These are phyloP conservation scores for Aspidoscelis tigris DNA, from an alignment of 2,113 vertebrate genomes.

Conservation along the genomic window DNA sequence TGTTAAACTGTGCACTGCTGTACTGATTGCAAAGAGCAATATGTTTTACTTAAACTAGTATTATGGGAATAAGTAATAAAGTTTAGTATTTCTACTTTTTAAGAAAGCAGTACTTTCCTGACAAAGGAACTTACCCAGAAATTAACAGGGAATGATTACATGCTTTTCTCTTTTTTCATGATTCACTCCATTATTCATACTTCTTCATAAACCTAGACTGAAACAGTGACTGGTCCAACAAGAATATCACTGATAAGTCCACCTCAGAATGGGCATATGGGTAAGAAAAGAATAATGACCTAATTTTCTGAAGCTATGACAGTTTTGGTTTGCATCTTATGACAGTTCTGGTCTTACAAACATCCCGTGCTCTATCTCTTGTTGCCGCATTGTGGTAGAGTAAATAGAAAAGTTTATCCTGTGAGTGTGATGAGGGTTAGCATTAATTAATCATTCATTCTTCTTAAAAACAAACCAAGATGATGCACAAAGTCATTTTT, in stretches of 20 bases:
- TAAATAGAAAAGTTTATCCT: not conserved
- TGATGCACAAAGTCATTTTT: not conserved
- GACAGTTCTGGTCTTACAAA: not conserved
- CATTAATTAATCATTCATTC: not conserved
- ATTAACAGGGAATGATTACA: not conserved
- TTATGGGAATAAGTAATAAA: not conserved
- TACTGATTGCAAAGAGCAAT: too few relatives aligned
- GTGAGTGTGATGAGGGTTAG: not conserved
- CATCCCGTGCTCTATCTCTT: too few relatives aligned
- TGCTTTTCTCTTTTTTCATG: not conserved
- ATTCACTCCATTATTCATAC: not conserved
- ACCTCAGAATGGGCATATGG: constrained; percentile 81
- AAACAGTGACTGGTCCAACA: constrained; percentile 57
- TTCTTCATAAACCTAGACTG: constrained; percentile 68
- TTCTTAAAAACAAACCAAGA: not conserved
- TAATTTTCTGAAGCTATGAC: not conserved
- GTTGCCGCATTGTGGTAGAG: not conserved
- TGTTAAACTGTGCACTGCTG: too few relatives aligned
- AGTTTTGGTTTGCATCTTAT: not conserved
- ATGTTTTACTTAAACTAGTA: too few relatives aligned
- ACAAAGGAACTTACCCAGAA: not conserved
- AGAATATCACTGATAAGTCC: constrained; percentile 85
- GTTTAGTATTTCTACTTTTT: not conserved
- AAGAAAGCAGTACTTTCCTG: not conserved
- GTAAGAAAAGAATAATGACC: constrained; percentile 68